Evolutionary conservation across 2,113 vertebrate species (phyloP), one percentile per base, ranked within the genome.

Genomic region (Boleophthalmus pectinirostris): DNA sequence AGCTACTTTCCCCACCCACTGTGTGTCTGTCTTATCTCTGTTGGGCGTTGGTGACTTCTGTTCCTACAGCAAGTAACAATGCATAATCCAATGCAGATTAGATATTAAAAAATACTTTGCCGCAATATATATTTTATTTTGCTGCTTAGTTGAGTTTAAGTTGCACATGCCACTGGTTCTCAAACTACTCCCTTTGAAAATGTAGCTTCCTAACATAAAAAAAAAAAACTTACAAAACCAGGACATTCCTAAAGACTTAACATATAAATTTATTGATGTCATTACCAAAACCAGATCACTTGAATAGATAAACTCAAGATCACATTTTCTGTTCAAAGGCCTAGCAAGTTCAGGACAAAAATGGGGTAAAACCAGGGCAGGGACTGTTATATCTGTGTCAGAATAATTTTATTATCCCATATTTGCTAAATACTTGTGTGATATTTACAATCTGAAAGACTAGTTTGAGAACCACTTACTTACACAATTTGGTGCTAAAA

Each of bases 381-480:
- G 49, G 20, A 51, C 16, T 20, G 49, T 20, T 49, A 18, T 14
- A 49, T 6, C n/a, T n/a, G n/a, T n/a, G n/a, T n/a, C n/a, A n/a
- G n/a, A n/a, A n/a, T n/a, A n/a, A n/a, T n/a, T n/a, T n/a, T n/a
- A n/a, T n/a, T n/a, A n/a, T n/a, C n/a, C n/a, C n/a, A n/a, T n/a
- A n/a, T n/a, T n/a, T n/a, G n/a, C n/a, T n/a, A n/a, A n/a, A n/a
- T n/a, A n/a, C n/a, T n/a, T n/a, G n/a, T n/a, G n/a, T n/a, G n/a
- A n/a, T n/a, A n/a, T n/a, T n/a, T n/a, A n/a, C n/a, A n/a, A n/a
- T n/a, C 6, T 18, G 16, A 60, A 60, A 14, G 25, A 16, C 25
- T 7, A 33, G 58, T 61, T 61, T 61, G 25, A 61, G 58, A 61
- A 61, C 58, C 58, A 61, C 58, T 61, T 13, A 33, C 35, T 38